Evolutionary conservation across 2,113 vertebrate species (phyloP), one percentile per base, ranked within the genome.

Genomic region (Neofelis nebulosa): DNA sequence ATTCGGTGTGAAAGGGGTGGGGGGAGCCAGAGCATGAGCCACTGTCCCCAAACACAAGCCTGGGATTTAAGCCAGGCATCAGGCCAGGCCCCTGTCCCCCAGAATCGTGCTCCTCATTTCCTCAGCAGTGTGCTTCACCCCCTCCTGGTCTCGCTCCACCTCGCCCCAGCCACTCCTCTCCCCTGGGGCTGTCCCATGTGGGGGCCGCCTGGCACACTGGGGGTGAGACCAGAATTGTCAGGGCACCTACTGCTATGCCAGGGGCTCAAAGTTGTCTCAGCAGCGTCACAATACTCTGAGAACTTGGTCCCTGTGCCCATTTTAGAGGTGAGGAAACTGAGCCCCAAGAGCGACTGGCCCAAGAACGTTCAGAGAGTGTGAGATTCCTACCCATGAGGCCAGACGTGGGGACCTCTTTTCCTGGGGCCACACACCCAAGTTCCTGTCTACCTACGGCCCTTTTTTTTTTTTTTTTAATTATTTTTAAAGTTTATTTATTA

Each of bases 241-340:
- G 36, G 68, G n/a, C 38, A 29, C 27, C 10, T 31, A 4, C 38
- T 9, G 27, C 76, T 36, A 8, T 36, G 82, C 82, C 63, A 45
- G n/a, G 31, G 13, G 23, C 63, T 71, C 33, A 3, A 31, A 25
- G 10, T 4, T 4, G 52, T 57, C 63, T 29, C 15, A 48, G 48
- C 25, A 5, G 25, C 48, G 31, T 66, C 45, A 25, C 0, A 0
- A 57, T 2, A 52, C 19, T 12, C 76, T 2, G 0, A 0, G 11
- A 81, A 66, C 27, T 27, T 2, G 3, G 6, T 12, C 1, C 3
- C 27, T 41, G 2, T 0, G 18, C 31, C 10, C 38, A 33, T 38
- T 94, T 78, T 57, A 73, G 3, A 78, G 52, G 16, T 4, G 57
- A 89, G 69, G 25, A 86, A 90, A 78, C 71, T 21, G 36, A 48